Conservation (phyloP, 2,888 invertebrate species). For the Clivina fossor region DNA sequence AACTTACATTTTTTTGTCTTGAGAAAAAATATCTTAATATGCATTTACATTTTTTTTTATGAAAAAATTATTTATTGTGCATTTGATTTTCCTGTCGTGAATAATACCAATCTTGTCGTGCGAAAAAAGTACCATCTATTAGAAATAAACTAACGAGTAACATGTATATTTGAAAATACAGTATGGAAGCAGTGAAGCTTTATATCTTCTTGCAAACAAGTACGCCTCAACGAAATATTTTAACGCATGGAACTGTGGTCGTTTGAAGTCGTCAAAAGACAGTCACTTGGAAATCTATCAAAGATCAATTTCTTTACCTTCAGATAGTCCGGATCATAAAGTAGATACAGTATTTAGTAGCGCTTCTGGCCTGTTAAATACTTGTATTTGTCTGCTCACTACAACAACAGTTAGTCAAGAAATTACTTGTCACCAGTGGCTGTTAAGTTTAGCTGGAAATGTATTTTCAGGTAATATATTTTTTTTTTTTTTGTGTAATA, state of each 20-base stretch:
- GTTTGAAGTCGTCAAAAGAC: conserved; percentile 16
- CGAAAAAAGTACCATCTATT: no score
- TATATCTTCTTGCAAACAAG: conserved; percentile 64
- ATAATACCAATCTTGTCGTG: no score
- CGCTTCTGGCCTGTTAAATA: conserved; percentile 47
- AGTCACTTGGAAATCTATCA: conserved; percentile 31
- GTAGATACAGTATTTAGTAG: conserved; percentile 37
- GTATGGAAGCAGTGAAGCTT: conserved; percentile 68
- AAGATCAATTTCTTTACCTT: conserved; percentile 35
- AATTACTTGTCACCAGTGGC: conserved; percentile 54
- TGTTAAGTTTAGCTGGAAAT: conserved; percentile 59
- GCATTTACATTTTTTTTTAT: no score
- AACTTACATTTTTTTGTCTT: no score
- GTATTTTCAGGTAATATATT: conserved; percentile 62
- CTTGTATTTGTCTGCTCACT: conserved; percentile 53
- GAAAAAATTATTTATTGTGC: no score
- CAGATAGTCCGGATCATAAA: conserved; percentile 32
- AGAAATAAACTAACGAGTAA: no score
- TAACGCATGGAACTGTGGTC: conserved; percentile 65
- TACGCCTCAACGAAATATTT: conserved; percentile 70
- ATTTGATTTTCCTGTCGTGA: no score
- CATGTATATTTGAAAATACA: no score
- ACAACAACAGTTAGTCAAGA: conserved; percentile 59
- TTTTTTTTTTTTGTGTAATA: no score
- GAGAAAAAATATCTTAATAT: no score